Base-by-base conservation (phyloP, 2,888 invertebrate genomes). In the Copidosoma aretas region DNA sequence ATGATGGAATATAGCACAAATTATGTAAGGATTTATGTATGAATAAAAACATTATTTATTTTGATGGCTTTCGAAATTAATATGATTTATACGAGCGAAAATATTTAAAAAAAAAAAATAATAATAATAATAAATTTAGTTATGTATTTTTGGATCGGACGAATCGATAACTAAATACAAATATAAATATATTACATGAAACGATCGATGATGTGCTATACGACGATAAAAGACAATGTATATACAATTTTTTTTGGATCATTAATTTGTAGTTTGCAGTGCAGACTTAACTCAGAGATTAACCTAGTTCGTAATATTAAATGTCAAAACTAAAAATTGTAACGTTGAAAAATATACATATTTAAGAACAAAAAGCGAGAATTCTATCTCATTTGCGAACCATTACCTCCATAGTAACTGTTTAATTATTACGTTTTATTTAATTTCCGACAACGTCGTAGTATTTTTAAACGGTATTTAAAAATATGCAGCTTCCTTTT, bases 261-360 rank as follows among this genome's bases (percentile, higher is more conserved):
- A 70, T 32, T 32, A 32, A 32, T 67, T 70, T 68, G 63, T 71
- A 71, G 68, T 71, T 68, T 71, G 69, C 69, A 71, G 67, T 64
- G 69, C 69, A 71, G 69, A 69, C 66, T 69, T 62, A 56, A 71
- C 56, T 71, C 49, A 67, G 56, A 69, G 54, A 69, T 64, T 67
- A 66, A 69, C 66, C 65, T 64, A 67, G 64, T 69, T 68, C 54
- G 58, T 71, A 64, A 68, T 59, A 64, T 69, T 67, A 69, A 69
- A 67, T 69, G 66, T 69, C 61, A 67, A 69, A 65, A 68, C 60
- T 64, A 63, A 63, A 62, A 67, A 69, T 67, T 69, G 67, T 69
- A 69, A 67, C 60, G 64, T 71, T 69, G 67, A 66, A 71, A 32
- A 71, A 67, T 71, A 71, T 69, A 71, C 66, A 65, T 68, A 71